These are phyloP conservation scores for Agrotis segetum DNA, from an alignment of 2,888 invertebrate species.

Conservation along the genomic window DNA sequence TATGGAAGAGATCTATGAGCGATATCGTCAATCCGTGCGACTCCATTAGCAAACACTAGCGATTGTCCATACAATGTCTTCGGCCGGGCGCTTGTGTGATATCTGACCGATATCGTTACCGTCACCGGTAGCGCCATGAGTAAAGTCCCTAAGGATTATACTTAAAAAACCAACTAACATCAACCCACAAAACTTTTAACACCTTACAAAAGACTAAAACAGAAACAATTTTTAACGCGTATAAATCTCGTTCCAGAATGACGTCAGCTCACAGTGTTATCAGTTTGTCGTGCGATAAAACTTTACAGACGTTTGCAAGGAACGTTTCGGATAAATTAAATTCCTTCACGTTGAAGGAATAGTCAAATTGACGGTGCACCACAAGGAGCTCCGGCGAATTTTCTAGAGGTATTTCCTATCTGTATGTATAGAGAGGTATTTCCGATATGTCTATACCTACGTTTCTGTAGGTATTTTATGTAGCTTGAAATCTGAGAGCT, in stretches of 20 bases:
- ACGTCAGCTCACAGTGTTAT: constrained; percentile 67
- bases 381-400: constrained; percentile 53
- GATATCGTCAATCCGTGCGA: too few species aligned
- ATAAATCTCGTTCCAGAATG: constrained; percentile 59
- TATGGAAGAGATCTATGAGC: too few species aligned
- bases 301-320: constrained; percentile 68
- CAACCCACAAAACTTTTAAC: constrained; percentile 5
- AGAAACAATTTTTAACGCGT: constrained; percentile 42
- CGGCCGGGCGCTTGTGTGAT: too few species aligned
- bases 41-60: too few species aligned
- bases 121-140: too few species aligned
- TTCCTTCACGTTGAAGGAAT: constrained; percentile 70
- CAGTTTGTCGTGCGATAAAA: constrained; percentile 72
- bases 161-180: background rate
- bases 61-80: too few species aligned
- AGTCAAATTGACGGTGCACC: constrained; percentile 65
- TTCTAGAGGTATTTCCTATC: constrained; percentile 38
- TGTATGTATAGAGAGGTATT: constrained; percentile 19
- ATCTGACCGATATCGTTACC: too few species aligned
- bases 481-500: background rate
- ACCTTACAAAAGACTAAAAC: constrained; percentile 11
- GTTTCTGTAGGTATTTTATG: constrained; percentile 12
- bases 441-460: constrained; percentile 32
- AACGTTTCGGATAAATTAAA: constrained; percentile 75
- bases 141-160: too few species aligned